phyloP scores from a whole-genome alignment of 2,113 vertebrate genomes.

The Lamprotornis superbus region DNA sequence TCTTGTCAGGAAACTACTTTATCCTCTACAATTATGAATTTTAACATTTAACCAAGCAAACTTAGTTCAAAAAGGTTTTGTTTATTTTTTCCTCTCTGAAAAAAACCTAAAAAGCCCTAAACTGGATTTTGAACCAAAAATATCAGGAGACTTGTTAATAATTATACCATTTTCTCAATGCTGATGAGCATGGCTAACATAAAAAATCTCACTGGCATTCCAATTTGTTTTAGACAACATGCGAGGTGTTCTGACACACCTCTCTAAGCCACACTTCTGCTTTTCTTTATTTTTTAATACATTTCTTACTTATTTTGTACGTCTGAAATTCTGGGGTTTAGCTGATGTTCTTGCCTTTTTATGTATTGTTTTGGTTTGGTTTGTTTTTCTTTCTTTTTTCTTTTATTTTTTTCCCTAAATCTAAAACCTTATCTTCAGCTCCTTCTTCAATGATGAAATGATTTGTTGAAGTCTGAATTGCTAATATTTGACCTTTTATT shows the following conservation, averaged over 20 bases:
- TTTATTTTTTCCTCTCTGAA: background rate
- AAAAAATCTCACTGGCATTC: background rate
- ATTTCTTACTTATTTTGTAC: background rate
- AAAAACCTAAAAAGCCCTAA: too few relatives aligned
- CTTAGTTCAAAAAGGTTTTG: fast-evolving
- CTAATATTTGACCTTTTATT: background rate
- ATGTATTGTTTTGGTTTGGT: too few relatives aligned
- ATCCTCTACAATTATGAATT: background rate
- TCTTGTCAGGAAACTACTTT: background rate
- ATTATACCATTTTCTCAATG: background rate
- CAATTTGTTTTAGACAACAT: background rate
- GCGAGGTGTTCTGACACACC: background rate
- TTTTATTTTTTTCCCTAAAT: background rate
- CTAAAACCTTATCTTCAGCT: background rate
- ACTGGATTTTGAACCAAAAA: background rate
- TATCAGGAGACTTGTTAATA: background rate
- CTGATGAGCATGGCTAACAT: background rate
- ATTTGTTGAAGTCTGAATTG: background rate
- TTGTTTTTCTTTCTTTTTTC: background rate
- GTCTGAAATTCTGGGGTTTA: background rate
- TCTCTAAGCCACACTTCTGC: background rate
- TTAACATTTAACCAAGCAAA: background rate
- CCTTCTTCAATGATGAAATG: background rate
- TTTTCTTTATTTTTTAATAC: background rate
- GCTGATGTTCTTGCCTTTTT: too few relatives aligned